These are phyloP conservation scores for Diuraphis noxia DNA, from an alignment of 1,140 invertebrate genomes.

Conservation along the genomic window DNA sequence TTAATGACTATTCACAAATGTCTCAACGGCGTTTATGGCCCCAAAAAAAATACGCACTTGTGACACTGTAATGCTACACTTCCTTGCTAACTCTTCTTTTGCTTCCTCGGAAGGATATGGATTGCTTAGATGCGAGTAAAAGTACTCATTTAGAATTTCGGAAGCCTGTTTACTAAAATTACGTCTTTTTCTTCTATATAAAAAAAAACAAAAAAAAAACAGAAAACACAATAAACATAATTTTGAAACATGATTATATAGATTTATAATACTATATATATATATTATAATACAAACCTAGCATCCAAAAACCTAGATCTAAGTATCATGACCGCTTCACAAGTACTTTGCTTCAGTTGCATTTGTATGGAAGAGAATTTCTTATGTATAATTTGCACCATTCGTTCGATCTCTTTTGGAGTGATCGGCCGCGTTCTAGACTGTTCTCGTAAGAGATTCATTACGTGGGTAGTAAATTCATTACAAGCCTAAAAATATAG, in stretches of 20 bases:
- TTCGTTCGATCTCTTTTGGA: conserved; percentile 96
- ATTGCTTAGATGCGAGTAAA: conserved; percentile 99
- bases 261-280: neutral
- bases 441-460: conserved; percentile 96
- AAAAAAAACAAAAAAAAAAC: conserved; percentile 56
- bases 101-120: conserved; percentile 99
- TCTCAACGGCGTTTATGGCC: neutral
- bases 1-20: neutral
- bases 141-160: conserved; percentile 99
- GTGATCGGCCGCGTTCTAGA: conserved; percentile 95
- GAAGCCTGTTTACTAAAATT: conserved; percentile 99
- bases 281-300: conserved; percentile 63
- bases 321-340: conserved; percentile 99
- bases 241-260: neutral
- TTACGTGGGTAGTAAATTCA: conserved; percentile 99
- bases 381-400: conserved; percentile 99
- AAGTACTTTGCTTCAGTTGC: conserved; percentile 99
- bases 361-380: conserved; percentile 99
- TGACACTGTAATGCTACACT: conserved; percentile 98
- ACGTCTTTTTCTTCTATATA: conserved; percentile 87
- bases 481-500: conserved; percentile 85
- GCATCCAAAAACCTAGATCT: conserved; percentile 93
- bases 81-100: conserved; percentile 98
- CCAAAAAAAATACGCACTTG: conserved; percentile 67
- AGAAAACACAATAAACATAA: neutral